Percentiles rank a stretch among this genome's conserved stretches.
These are phyloP conservation scores for Pelmatolapia mariae DNA, from an alignment of 2,113 vertebrate genomes.

Conservation along the genomic window DNA sequence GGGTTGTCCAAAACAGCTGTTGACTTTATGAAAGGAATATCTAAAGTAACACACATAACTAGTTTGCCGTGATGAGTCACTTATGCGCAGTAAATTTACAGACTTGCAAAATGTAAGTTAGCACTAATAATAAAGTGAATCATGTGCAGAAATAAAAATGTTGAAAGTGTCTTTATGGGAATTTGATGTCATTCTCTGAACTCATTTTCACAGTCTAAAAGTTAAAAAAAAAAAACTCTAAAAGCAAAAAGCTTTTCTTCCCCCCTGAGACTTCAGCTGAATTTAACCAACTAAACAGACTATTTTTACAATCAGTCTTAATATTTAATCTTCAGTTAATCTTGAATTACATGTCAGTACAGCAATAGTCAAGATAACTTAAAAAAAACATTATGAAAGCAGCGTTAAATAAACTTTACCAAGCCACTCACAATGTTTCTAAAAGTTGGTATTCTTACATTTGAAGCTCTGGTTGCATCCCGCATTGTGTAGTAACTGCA, in stretches of 20 bases:
- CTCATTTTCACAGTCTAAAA: not conserved
- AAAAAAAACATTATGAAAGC: not conserved
- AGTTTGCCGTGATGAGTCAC: not conserved
- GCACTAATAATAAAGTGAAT: not conserved
- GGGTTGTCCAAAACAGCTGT: not conserved
- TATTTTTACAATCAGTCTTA: not conserved
- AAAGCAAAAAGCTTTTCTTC: not conserved
- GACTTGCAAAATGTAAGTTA: not conserved
- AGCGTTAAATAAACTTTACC: not conserved
- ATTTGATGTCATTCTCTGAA: not conserved
- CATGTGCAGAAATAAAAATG: not conserved
- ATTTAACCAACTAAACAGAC: not conserved
- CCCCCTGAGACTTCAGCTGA: not conserved
- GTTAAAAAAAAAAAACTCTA: not conserved
- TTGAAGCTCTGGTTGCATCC: slow-evolving; percentile 70
- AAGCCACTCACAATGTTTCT: not conserved
- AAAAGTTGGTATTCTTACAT: slow-evolving; percentile 57
- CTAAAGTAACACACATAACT: not conserved
- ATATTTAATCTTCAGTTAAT: not conserved
- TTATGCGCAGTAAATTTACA: not conserved
- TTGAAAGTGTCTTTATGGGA: not conserved
- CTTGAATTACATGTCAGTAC: not conserved
- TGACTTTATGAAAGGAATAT: not conserved
- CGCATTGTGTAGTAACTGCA: slow-evolving; percentile 76
- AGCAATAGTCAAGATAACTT: not conserved